phyloP scores from a whole-genome alignment of 2,113 vertebrate species.

The Okapia johnstoni region DNA sequence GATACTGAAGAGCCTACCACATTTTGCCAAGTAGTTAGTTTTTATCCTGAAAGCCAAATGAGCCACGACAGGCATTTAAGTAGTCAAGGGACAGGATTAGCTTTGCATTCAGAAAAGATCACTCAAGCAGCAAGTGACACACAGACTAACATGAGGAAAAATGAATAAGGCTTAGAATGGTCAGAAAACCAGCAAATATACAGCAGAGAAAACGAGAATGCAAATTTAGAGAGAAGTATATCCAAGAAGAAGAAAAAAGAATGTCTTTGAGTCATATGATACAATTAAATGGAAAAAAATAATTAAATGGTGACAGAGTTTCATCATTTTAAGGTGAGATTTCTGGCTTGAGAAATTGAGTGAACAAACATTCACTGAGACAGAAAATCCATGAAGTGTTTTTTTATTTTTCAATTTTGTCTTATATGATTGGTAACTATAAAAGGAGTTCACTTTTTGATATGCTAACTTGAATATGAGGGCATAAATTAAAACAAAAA shows the following conservation, averaged over 20 bases:
- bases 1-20: neutral
- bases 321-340: neutral
- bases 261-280: neutral
- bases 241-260: neutral
- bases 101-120: conserved; percentile 9
- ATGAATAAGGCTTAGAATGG: neutral
- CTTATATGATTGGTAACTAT: neutral
- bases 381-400: neutral
- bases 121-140: neutral
- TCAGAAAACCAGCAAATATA: neutral
- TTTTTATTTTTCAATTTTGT: neutral
- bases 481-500: neutral
- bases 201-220: neutral
- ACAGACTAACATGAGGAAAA: neutral
- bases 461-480: neutral
- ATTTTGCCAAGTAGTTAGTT: conserved; percentile 2
- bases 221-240: neutral
- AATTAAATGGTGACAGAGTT: neutral
- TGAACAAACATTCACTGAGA: neutral
- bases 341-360: neutral
- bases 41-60: neutral
- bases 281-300: neutral
- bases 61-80: neutral
- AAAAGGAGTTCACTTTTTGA: neutral
- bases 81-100: neutral